Percentiles rank a stretch among this genome's conserved stretches.
Evolutionary conservation across 2,113 vertebrate genomes (phyloP).

Genomic region (Pionites leucogaster): DNA sequence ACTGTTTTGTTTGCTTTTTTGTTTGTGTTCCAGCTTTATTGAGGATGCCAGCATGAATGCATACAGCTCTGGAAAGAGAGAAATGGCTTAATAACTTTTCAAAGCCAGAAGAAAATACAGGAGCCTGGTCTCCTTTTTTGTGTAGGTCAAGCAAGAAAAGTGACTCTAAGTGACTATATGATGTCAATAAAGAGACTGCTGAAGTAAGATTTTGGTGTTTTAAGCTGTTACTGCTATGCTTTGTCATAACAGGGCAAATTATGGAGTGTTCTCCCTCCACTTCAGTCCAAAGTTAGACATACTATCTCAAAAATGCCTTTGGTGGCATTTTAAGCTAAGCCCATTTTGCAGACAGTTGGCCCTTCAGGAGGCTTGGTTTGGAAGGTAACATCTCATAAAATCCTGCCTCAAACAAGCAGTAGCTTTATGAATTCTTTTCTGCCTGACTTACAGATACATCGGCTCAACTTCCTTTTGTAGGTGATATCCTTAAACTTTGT

Average conservation of each 20-base stretch:
- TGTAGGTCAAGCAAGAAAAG: conserved; percentile 26
- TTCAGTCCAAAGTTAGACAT: background rate
- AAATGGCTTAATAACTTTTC: conserved; percentile 52
- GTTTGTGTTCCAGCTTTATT: conserved; percentile 41
- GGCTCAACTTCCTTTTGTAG: background rate
- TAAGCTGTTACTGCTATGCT: background rate
- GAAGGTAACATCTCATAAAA: background rate
- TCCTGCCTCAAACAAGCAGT: background rate
- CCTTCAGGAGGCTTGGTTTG: conserved; percentile 1
- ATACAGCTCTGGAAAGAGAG: conserved; percentile 26
- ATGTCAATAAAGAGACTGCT: background rate
- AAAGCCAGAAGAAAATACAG: background rate
- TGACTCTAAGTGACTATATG: background rate
- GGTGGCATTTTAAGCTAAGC: background rate
- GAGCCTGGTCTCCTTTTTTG: background rate
- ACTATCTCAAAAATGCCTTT: background rate
- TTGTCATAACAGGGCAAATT: background rate
- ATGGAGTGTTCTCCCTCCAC: background rate
- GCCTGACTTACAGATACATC: background rate
- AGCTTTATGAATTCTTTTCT: background rate
- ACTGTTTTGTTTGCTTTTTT: conserved; percentile 47
- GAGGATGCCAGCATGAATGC: conserved; percentile 57
- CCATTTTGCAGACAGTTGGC: background rate
- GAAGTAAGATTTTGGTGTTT: background rate
- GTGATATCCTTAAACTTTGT: background rate